Percentiles rank a stretch among this genome's conserved stretches.
phyloP scores from a whole-genome alignment of 2,113 vertebrate species.

The Oryzias javanicus region DNA sequence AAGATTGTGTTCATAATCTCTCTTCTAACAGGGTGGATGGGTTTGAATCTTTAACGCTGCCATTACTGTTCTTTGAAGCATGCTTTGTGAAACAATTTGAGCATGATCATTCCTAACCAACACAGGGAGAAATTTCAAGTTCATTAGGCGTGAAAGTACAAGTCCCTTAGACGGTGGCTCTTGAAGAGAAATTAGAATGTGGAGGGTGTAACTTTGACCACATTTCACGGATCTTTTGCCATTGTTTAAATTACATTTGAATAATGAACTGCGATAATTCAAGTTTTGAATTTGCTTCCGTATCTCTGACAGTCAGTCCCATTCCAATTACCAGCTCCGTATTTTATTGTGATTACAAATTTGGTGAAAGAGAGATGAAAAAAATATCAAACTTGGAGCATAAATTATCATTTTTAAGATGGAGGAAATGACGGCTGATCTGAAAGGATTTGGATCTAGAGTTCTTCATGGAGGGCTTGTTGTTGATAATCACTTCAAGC shows the following conservation, averaged over 20 bases:
- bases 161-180: conserved; percentile 30
- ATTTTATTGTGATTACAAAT: conserved; percentile 74
- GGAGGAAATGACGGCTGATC: conserved; percentile 11
- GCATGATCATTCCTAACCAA: conserved; percentile 40
- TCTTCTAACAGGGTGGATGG: conserved; percentile 34
- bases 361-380: conserved; percentile 31
- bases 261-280: conserved; percentile 69
- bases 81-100: conserved; percentile 37
- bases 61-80: conserved; percentile 54
- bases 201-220: conserved; percentile 52
- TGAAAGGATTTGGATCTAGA: conserved; percentile 27
- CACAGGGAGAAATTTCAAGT: conserved; percentile 33
- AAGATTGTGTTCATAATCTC: conserved; percentile 42
- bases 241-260: conserved; percentile 68
- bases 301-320: conserved; percentile 68
- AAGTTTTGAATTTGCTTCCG: conserved; percentile 62
- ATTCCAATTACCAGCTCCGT: conserved; percentile 67
- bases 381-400: not conserved
- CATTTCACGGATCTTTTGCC: conserved; percentile 56
- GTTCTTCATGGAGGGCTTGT: conserved; percentile 17
- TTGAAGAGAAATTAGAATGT: conserved; percentile 51
- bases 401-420: conserved; percentile 21
- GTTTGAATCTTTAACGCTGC: conserved; percentile 56
- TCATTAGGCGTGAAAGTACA: conserved; percentile 43
- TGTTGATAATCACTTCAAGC: conserved; percentile 45